Evolutionary conservation across 2,888 invertebrate genomes (phyloP), one percentile per base, ranked within the genome.

Genomic region (Epistrophe eligans): DNA sequence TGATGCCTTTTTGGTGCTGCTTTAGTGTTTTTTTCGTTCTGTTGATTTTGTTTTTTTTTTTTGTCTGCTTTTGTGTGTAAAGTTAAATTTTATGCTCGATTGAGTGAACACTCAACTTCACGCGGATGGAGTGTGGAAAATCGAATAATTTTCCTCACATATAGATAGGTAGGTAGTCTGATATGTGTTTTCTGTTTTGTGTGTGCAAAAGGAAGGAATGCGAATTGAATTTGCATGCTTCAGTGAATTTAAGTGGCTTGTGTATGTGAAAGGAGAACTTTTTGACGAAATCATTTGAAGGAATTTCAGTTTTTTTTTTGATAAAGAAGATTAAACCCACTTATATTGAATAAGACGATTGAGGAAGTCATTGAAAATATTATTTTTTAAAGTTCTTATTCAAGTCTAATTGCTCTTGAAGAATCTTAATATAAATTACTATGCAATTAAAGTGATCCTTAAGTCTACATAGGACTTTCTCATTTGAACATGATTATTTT

Each of bases 211-310:
- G 19, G 71, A 35, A 60, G 76, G 40, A 76, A 71, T 57, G 66
- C 57, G 84, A 76, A 84, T 72, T 76, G 79, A 84, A 84, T 84
- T 77, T 77, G 72, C 71, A 80, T 66, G 60, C 80, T 80, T 67
- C 77, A 77, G 45, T 84, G 66, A 52, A 13, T 58, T 43, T 43
- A 66, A 71, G 79, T 55, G n/a, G 57, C 45, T 55, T 71, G 9
- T 64, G 17, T n/a, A 8, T 64, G 52, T 17, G 45, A 38, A 28
- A 32, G 35, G 52, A 52, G 55, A 52, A 52, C 19, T 24, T 67
- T 38, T 52, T 52, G 38, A 70, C 52, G 55, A 40, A 70, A 24
- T 43, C n/a, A 67, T 67, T 50, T 66, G 17, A 66, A 48, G 19
- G 66, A 50, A 57, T 32, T 9, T 24, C 7, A 1, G 2, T 19